Evolutionary conservation across 2,797 vertebrate genomes (phyloP).

Genomic region (Rhinogobio ventralis): DNA sequence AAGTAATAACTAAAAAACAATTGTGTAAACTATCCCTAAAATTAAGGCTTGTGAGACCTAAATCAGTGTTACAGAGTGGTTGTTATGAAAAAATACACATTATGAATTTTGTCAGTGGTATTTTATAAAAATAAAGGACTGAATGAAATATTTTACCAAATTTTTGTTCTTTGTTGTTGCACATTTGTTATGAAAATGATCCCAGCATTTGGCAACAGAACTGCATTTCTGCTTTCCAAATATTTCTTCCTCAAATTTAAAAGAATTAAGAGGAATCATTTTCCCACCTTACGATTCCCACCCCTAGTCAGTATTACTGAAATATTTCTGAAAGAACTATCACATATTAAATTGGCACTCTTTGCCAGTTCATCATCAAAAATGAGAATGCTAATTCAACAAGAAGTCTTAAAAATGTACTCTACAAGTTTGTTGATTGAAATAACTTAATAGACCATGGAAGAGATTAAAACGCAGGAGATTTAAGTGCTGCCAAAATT

Average conservation of each 20-base stretch:
- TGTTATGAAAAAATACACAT: not conserved
- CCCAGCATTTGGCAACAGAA: not conserved
- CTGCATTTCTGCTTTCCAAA: not conserved
- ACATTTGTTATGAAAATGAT: not conserved
- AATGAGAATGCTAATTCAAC: constrained; percentile 4
- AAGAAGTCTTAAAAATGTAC: constrained; percentile 9
- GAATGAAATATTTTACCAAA: not conserved
- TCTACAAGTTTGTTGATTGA: constrained; percentile 38
- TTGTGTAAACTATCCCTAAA: too few relatives aligned
- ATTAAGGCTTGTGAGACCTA: not conserved
- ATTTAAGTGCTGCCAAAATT: constrained; percentile 40
- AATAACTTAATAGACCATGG: constrained; percentile 40
- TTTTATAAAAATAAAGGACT: not conserved
- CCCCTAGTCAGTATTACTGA: not conserved
- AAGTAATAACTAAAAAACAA: not conserved
- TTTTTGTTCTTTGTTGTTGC: not conserved
- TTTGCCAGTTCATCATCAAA: not conserved
- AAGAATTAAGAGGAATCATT: not conserved
- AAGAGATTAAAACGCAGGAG: constrained; percentile 42
- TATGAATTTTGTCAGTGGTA: not conserved
- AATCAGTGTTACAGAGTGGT: not conserved
- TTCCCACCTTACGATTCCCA: not conserved
- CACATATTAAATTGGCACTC: not conserved
- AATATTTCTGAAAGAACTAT: constrained; percentile 16
- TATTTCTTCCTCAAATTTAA: not conserved